Evolutionary conservation across 2,113 vertebrate genomes (phyloP).

Genomic region (Leptocoma aspasia): DNA sequence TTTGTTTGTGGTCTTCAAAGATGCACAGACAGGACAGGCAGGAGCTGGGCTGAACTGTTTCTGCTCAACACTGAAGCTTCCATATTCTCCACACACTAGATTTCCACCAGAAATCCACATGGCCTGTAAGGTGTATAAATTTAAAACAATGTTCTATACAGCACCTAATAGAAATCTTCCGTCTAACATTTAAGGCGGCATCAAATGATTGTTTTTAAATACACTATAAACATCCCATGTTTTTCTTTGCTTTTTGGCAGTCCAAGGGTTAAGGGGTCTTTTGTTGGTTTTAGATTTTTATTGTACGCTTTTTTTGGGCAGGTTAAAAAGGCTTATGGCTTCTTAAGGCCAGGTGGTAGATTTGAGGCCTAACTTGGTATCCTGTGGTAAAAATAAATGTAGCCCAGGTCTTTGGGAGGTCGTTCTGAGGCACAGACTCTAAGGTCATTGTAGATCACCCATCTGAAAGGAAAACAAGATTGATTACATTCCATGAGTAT

Average conservation of each 20-base stretch:
- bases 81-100: not conserved
- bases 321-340: conserved; percentile 75
- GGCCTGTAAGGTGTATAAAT: conserved; percentile 59
- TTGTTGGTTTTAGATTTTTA: conserved; percentile 6
- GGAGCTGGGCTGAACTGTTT: not conserved
- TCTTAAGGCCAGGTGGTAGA: conserved; percentile 58
- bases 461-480: conserved; percentile 77
- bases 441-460: conserved; percentile 99
- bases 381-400: conserved; percentile 97
- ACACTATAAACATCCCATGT: conserved; percentile 72
- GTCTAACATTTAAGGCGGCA: conserved; percentile 63
- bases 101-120: conserved; percentile 31
- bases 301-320: conserved; percentile 59
- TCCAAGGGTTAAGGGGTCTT: conserved; percentile 47
- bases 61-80: not conserved
- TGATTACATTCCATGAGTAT: not conserved
- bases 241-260: conserved; percentile 68
- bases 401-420: conserved; percentile 97
- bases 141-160: conserved; percentile 62
- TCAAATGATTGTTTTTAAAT: conserved; percentile 67
- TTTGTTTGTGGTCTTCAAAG: not conserved
- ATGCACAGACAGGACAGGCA: not conserved
- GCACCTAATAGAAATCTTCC: conserved; percentile 62
- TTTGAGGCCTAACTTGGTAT: conserved; percentile 83
- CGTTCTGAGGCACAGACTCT: conserved; percentile 97